Base-by-base conservation (phyloP, 2,113 vertebrate genomes). In the Gallinago media region DNA sequence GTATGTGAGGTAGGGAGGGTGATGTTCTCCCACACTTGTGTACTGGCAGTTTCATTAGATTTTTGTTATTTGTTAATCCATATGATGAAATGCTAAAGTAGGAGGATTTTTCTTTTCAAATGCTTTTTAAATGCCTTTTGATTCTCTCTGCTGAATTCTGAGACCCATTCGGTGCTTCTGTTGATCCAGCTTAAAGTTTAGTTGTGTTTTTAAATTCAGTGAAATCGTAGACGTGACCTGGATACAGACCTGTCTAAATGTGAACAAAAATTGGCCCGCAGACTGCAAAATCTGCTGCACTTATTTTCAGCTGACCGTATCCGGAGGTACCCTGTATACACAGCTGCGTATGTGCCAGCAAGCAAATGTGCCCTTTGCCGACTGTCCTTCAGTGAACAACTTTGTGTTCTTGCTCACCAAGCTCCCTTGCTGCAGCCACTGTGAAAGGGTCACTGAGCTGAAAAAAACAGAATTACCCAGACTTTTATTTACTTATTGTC, bases 401-500 rank as follows among this genome's bases (percentile, higher is more conserved):
- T 59, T 61, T 18, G 11, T 36, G 47, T 62, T 70, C 49, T 63
- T 56, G 62, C 42, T 66, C 62, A 79, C 42, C 78, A 50, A 68
- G 49, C 36, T 89, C 34, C 42, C 80, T 76, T 17, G 2, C 78
- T 52, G 65, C 40, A 65, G 17, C 5, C 87, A n/a, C 71, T 80
- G 36, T 83, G 85, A 90, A 88, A 92, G 42, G 9, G 7, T 38
- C 72, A 67, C 38, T 63, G 63, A 86, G 62, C 34, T 52, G 40
- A 42, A 58, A 62, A 87, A 83, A 71, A 2, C 5, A 44, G n/a
- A 85, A 67, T 58, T 96, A 72, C 47, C 13, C 59, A 62, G 62
- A 58, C 71, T 59, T 85, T 34, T 83, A 73, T 93, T 94, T 93
- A 76, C 75, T 76, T 70, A 68, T 92, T 85, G 67, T 49, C 87